Base-by-base conservation (phyloP, 2,888 invertebrate species). In the Ptychoptera albimana region DNA sequence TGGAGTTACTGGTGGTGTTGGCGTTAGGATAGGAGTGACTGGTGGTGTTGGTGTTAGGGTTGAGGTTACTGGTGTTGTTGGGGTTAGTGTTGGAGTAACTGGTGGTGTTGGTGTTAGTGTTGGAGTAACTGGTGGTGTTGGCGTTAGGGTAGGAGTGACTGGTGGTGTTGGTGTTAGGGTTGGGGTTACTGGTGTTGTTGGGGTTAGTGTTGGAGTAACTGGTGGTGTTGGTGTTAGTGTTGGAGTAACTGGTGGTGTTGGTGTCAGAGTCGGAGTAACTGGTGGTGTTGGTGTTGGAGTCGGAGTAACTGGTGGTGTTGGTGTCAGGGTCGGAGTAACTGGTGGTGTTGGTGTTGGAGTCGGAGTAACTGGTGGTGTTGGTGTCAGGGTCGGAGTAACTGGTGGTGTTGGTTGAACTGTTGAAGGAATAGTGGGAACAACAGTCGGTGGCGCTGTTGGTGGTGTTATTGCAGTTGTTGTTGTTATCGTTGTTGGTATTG, bases 401-500 rank as follows among this genome's bases (percentile, higher is more conserved):
- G 43, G n/a, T 11, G 13, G 11, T 1, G n/a, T 3, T 0, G 1
- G 0, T 2, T 50, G 6, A 6, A 53, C 50, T 9, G 46, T 2
- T 2, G 45, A 9, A 0, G 45, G 43, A 7, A 38, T 48, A 31
- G 56, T 50, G 9, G 54, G 49, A n/a, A 34, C 38, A 11, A 2
- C 13, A n/a, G 1, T n/a, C 10, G 44, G 10, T 7, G 49, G 51
- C 11, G 47, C 46, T 0, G 51, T 48, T 44, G 37, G 6, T 30
- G 54, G 52, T 11, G 55, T 52, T 32, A 48, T 41, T 10, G 53
- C 52, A 3, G 38, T 15, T 30, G 30, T 30, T 30, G 30, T 30
- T 30, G 13, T 4, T 4, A 6, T 10, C 6, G 13, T 10, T 6
- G 11, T 13, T 36, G 8, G 12, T 9, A 36, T 13, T 36, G 36